These are phyloP conservation scores for Antigone vipio DNA, from an alignment of 2,113 vertebrate species.

Conservation along the genomic window DNA sequence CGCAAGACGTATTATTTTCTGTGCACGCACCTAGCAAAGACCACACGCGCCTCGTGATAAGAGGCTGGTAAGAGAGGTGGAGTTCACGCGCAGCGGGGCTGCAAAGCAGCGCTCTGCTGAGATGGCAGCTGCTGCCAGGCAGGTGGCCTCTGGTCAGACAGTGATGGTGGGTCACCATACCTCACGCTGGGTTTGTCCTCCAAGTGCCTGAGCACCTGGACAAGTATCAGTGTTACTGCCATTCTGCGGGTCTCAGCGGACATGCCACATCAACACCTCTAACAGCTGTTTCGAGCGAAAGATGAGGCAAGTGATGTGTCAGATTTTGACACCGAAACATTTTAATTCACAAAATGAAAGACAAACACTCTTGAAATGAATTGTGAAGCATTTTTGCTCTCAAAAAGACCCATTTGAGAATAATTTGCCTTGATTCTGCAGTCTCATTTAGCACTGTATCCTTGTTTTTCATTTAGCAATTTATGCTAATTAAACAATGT, in stretches of 20 bases:
- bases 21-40: neutral
- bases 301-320: neutral
- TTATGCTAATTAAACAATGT: neutral
- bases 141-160: neutral
- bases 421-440: neutral
- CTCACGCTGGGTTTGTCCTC: neutral
- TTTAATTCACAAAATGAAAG: neutral
- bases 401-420: neutral
- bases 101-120: neutral
- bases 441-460: neutral
- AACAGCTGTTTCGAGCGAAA: neutral
- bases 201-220: neutral
- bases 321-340: neutral
- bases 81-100: neutral
- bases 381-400: neutral
- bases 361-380: neutral
- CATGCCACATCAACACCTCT: neutral
- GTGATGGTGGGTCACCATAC: neutral
- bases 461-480: neutral
- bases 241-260: neutral
- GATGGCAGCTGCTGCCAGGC: neutral
- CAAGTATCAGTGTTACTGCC: neutral
- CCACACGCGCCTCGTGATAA: neutral
- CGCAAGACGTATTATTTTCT: neutral
- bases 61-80: neutral